Evolutionary conservation across 2,113 vertebrate species (phyloP).

Genomic region (Pelodiscus sinensis): DNA sequence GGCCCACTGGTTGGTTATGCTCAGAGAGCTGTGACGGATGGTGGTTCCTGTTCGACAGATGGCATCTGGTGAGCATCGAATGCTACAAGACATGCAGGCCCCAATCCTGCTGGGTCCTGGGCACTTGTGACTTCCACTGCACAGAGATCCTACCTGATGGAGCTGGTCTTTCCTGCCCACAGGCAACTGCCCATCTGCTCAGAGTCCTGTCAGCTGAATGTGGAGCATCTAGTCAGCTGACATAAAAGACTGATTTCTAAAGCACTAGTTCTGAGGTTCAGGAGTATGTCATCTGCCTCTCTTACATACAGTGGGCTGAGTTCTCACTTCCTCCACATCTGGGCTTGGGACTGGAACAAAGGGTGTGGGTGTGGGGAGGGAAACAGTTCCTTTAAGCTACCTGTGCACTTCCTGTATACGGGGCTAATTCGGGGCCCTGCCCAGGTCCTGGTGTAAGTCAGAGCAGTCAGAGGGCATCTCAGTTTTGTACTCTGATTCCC

Average conservation of each 20-base stretch:
- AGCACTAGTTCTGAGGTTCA: background rate
- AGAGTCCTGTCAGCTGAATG: accelerated
- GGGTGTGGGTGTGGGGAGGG: accelerated
- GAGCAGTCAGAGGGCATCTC: background rate
- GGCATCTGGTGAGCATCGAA: accelerated
- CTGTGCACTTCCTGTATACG: background rate
- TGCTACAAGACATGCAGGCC: background rate
- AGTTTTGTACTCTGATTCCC: background rate
- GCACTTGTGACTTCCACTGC: background rate
- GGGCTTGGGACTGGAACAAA: accelerated
- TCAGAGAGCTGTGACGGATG: background rate
- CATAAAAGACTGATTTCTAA: background rate
- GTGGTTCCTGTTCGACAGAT: accelerated
- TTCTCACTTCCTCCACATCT: accelerated
- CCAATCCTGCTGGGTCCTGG: background rate
- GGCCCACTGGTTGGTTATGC: background rate
- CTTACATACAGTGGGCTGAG: background rate
- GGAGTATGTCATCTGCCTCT: background rate
- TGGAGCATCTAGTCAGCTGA: background rate
- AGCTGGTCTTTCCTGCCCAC: accelerated
- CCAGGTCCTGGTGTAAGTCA: background rate
- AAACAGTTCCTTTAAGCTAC: background rate
- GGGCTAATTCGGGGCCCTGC: background rate
- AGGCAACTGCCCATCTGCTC: accelerated
- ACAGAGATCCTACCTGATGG: accelerated